Percentiles rank a stretch among this genome's conserved stretches.
Conservation (phyloP, 1,140 invertebrate species). For the Whitmania pigra region DNA sequence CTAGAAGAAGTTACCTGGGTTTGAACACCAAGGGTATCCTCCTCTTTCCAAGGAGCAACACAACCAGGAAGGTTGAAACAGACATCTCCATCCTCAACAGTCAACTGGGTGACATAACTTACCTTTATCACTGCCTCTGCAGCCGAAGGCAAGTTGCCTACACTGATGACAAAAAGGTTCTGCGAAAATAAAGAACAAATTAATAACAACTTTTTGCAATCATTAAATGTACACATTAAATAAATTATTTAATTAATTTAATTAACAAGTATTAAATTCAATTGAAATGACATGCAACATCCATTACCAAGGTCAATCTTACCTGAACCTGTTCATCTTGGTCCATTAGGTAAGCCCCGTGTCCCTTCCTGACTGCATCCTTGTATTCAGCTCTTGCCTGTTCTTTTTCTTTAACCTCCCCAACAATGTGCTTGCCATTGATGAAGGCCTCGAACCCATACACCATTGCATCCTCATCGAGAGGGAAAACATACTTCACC, state of each 20-base stretch:
- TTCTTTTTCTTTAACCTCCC: slow-evolving; percentile 46
- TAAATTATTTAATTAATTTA: no score
- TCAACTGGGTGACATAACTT: slow-evolving; percentile 45
- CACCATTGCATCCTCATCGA: slow-evolving; percentile 41
- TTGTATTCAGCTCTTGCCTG: slow-evolving; percentile 43
- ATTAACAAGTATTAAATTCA: no score
- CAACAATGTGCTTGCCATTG: slow-evolving; percentile 42
- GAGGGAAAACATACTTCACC: slow-evolving; percentile 43
- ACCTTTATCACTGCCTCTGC: slow-evolving; percentile 44
- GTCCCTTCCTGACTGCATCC: slow-evolving; percentile 42
- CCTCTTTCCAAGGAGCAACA: slow-evolving; percentile 40
- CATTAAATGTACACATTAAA: no score
- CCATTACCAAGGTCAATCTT: slow-evolving; percentile 14
- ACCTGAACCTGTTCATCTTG: slow-evolving; percentile 43
- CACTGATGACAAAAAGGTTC: slow-evolving; percentile 43
- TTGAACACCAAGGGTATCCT: slow-evolving; percentile 29
- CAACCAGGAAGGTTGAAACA: slow-evolving; percentile 40
- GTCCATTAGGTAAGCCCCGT: slow-evolving; percentile 45
- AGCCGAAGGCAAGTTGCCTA: slow-evolving; percentile 43
- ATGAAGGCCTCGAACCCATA: slow-evolving; percentile 45
- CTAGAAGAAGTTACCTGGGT: slow-evolving; percentile 31
- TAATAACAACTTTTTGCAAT: no score
- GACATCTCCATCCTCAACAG: slow-evolving; percentile 41
- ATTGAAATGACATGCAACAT: not conserved
- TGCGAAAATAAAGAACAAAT: slow-evolving; percentile 22